A percentile compares a stretch with the other conserved stretches of the same genome.
phyloP scores from a whole-genome alignment of 2,113 vertebrate genomes.

The Apodemus sylvaticus region DNA sequence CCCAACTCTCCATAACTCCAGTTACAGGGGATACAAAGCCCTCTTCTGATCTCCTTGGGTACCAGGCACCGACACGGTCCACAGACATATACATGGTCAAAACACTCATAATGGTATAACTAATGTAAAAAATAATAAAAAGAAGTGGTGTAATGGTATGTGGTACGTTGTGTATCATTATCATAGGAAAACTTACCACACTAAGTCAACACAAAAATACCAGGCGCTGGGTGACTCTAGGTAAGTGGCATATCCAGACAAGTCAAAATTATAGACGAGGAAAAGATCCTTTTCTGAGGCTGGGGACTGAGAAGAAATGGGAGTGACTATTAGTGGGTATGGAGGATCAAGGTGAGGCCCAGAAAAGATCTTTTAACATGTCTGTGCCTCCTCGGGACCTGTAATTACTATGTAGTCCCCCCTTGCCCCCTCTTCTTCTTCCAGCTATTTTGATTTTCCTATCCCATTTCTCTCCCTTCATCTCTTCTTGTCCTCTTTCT shows the following conservation, averaged over 20 bases:
- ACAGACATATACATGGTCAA: not conserved
- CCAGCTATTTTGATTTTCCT: not conserved
- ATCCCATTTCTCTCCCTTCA: not conserved
- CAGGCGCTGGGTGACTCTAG: not conserved
- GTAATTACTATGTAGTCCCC: not conserved
- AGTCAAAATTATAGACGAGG: not conserved
- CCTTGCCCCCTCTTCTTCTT: not conserved
- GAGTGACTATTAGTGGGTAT: not conserved
- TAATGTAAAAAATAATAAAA: not conserved
- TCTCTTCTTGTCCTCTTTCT: not conserved
- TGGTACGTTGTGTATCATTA: not conserved
- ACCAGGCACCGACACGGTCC: not conserved
- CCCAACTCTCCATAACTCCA: not conserved
- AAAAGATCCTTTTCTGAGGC: not conserved
- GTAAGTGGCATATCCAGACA: not conserved
- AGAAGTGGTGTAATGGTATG: not conserved
- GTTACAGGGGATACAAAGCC: not conserved
- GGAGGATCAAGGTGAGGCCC: not conserved
- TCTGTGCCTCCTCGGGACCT: not conserved
- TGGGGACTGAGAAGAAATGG: not conserved
- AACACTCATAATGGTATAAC: not conserved
- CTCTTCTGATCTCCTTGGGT: not conserved
- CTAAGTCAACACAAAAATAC: not conserved
- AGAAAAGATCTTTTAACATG: not conserved
- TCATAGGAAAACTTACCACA: not conserved